Conservation (phyloP, 2,888 invertebrate genomes). For the Unio delphinus region DNA sequence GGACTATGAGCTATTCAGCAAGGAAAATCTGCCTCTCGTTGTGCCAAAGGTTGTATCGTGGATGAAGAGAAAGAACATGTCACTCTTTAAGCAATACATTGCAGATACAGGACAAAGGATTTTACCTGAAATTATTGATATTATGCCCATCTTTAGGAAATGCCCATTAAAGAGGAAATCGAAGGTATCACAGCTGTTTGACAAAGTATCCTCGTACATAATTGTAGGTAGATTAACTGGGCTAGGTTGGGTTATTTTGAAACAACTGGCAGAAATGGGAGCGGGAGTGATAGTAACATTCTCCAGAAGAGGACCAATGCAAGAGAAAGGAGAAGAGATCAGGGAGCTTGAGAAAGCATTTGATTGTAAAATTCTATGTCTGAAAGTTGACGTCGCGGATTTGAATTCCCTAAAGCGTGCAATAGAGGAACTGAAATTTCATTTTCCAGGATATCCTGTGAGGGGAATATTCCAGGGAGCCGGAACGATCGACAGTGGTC, state of each 20-base stretch:
- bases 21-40: no score
- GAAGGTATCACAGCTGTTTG: slow-evolving; percentile 8
- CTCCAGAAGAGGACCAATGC: slow-evolving; percentile 24
- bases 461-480: slow-evolving; percentile 57
- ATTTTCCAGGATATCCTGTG: slow-evolving; percentile 15
- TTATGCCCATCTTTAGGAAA: no score
- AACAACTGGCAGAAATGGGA: slow-evolving; percentile 34
- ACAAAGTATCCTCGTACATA: slow-evolving; percentile 28
- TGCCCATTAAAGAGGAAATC: no score
- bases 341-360: slow-evolving; percentile 11
- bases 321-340: slow-evolving; percentile 23
- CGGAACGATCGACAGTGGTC: slow-evolving; percentile 37
- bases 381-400: slow-evolving; percentile 41
- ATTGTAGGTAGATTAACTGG: slow-evolving; percentile 50
- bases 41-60: no score
- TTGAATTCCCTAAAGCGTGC: slow-evolving; percentile 17
- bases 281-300: slow-evolving; percentile 38
- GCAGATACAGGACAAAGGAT: no score
- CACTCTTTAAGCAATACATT: no score
- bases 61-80: no score
- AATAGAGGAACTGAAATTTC: slow-evolving; percentile 17
- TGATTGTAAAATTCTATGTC: slow-evolving; percentile 22
- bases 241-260: slow-evolving; percentile 43
- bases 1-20: no score
- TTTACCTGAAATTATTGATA: no score